Evolutionary conservation across 2,113 vertebrate species (phyloP).

Genomic region (Pimephales promelas): DNA sequence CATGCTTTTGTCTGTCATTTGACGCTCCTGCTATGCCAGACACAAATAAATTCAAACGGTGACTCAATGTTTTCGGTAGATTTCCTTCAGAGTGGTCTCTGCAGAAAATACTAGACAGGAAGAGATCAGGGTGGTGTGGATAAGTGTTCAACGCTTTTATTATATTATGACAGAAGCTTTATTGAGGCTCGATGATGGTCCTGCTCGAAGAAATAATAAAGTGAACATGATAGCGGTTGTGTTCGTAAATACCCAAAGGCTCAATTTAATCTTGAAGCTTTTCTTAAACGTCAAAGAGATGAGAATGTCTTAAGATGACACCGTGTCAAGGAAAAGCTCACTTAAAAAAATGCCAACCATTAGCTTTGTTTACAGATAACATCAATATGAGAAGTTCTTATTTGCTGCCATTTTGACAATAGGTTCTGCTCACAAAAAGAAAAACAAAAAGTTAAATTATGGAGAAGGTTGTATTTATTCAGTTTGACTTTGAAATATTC

Average conservation of each 20-base stretch:
- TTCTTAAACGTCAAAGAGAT: neutral
- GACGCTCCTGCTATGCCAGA: neutral
- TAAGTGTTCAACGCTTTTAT: slow-evolving; percentile 30
- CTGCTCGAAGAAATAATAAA: neutral
- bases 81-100: slow-evolving; percentile 1
- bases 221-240: neutral
- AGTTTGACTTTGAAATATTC: too few species aligned
- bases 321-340: neutral
- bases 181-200: slow-evolving; percentile 5
- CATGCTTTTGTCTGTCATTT: neutral
- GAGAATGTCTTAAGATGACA: slow-evolving; percentile 2
- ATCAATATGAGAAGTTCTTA: neutral
- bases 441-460: neutral
- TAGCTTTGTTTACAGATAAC: neutral
- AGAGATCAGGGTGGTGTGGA: neutral
- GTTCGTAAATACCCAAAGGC: neutral
- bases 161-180: slow-evolving; percentile 30
- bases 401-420: neutral
- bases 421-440: neutral
- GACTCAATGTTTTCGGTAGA: neutral
- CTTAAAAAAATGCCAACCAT: neutral
- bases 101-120: neutral
- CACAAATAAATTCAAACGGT: neutral
- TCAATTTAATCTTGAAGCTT: neutral
- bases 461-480: neutral